Base-by-base conservation (phyloP, 2,113 vertebrate genomes). In the Centropus unirufus region DNA sequence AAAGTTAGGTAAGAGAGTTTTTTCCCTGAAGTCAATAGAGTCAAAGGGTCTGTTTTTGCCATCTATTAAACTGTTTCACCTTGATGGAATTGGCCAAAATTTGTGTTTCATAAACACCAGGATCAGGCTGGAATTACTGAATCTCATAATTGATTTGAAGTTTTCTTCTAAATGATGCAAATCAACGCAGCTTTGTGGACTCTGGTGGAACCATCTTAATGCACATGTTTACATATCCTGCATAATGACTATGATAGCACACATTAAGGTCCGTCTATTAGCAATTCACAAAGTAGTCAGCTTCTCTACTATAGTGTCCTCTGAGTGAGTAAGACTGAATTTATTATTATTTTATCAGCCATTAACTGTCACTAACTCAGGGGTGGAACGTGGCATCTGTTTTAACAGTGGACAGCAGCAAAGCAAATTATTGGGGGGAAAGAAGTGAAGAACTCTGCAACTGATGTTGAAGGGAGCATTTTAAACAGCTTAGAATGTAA, bases 401-500 rank as follows among this genome's bases (percentile, higher is more conserved):
- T 92, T 84, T 84, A 92, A 81, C 29, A 51, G 69, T 77, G 68
- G 69, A 86, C 46, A 93, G 51, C 58, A 83, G 29, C 0, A 2
- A 75, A 64, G 29, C 34, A 42, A 2, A 1, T 67, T 0, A 0
- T 54, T 2, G 1, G 29, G 68, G 23, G 5, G 49, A 8, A 87
- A 46, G 23, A 69, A 95, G 58, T 2, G 1, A 87, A 95, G 11
- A 83, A 67, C 27, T 23, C 36, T 82, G n/a, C 8, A 83, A 57
- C n/a, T 88, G 79, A 90, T 91, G 80, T 11, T 47, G 64, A 95
- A 94, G 55, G 63, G 32, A 94, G 11, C 34, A 83, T 88, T 93
- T 90, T 87, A 92, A 87, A 36, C 29, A 87, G 27, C 36, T 47
- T 61, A 82, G 36, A 79, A 88, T 70, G 34, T 46, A 80, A 90